phyloP scores from a whole-genome alignment of 2,888 invertebrate species.

The Junonia oenone region DNA sequence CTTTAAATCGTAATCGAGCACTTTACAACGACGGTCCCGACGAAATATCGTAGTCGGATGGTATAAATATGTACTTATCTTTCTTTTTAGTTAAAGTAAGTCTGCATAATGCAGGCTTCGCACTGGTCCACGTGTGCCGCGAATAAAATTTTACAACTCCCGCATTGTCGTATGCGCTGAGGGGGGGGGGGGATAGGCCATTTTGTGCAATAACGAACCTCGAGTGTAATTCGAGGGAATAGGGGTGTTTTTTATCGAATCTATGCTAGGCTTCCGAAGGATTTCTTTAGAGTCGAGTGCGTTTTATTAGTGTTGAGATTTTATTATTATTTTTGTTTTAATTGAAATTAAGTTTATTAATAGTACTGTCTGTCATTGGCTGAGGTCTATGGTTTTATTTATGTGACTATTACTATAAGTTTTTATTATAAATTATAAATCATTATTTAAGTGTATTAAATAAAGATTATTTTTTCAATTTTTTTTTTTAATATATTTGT shows the following conservation, averaged over 20 bases:
- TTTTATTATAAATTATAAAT: too few relatives aligned
- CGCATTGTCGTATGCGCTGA: slow-evolving; percentile 65
- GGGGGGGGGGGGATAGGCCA: slow-evolving; percentile 50
- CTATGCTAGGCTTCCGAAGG: slow-evolving; percentile 38
- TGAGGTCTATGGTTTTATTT: too few relatives aligned
- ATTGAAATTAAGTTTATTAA: too few relatives aligned
- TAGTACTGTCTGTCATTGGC: too few relatives aligned
- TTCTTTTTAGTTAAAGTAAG: slow-evolving; percentile 75
- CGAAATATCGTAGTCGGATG: slow-evolving; percentile 70
- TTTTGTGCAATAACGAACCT: slow-evolving; percentile 62
- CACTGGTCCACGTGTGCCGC: slow-evolving; percentile 65
- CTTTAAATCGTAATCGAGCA: slow-evolving; percentile 80
- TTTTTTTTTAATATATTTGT: slow-evolving; percentile 1
- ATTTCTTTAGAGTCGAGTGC: slow-evolving; percentile 40
- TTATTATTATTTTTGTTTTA: too few relatives aligned
- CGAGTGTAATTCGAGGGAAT: slow-evolving; percentile 60
- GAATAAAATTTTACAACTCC: slow-evolving; percentile 76
- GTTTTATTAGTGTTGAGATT: too few relatives aligned
- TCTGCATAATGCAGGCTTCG: slow-evolving; percentile 69
- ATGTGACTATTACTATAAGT: too few relatives aligned
- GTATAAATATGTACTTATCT: slow-evolving; percentile 79
- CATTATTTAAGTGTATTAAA: too few relatives aligned
- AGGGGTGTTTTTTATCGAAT: slow-evolving; percentile 52
- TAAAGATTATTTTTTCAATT: not conserved
- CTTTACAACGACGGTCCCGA: slow-evolving; percentile 70